Base-by-base conservation (phyloP, 2,888 invertebrate genomes). In the Drosophila bunnanda region DNA sequence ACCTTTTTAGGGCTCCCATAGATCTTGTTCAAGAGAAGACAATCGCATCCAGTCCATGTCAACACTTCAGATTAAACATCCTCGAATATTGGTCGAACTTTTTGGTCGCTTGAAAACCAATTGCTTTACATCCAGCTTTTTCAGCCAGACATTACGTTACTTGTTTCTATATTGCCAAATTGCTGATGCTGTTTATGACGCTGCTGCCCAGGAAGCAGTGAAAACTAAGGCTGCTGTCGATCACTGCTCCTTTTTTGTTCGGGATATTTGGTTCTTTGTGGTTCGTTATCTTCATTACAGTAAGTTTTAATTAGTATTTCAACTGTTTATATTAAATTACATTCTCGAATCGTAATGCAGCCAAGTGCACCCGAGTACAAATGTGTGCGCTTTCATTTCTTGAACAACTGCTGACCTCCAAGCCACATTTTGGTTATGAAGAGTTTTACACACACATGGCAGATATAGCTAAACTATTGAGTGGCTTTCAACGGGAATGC, bases 241-340 rank as follows among this genome's bases (percentile, higher is more conserved):
- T 28, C 54, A 67, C 67, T 75, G 79, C 38, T 62, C 74, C 9
- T 91, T 83, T 50, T 91, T 91, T 74, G 71, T 89, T 17, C 80
- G 78, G 2, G 91, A 91, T 55, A 82, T 85, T 41, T 80, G 91
- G 54, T 89, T 80, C 48, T 91, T 89, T 64, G 64, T 88, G 8
- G 79, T 88, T 13, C 80, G 86, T 43, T 73, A 79, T 44, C 17
- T 76, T 12, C 13, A 68, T 53, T 61, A 77, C 43, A 71, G 79
- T 78, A 9, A 80, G 82, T 68, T 17, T 20, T n/a, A 20, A n/a
- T 5, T 9, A 0, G 1, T 10, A 13, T 3, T 6, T 6, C 2
- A 13, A 1, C 15, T n/a, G 0, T 3, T 17, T 2, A n/a, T 20
- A 10, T n/a, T 13, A 41, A 2, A 8, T 1, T 17, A 17, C 36